Percentiles rank a stretch among this genome's conserved stretches.
Conservation (phyloP, 2,888 invertebrate species). For the Stomorhina lunata region DNA sequence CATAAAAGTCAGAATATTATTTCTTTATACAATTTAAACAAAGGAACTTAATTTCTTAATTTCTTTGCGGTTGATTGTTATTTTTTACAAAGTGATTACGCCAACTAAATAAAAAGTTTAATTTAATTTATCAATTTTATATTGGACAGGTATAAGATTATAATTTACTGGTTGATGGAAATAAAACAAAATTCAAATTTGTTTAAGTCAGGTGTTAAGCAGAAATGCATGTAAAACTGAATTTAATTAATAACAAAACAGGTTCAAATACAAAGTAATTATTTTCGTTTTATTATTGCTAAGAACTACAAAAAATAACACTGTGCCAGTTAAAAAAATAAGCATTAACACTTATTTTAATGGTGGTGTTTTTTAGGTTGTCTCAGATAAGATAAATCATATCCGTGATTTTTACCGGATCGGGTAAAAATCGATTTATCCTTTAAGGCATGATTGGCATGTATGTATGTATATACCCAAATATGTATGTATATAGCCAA, state of each 20-base stretch:
- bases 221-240: slow-evolving; percentile 41
- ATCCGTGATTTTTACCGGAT: too few species aligned
- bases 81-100: slow-evolving; percentile 14
- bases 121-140: slow-evolving; percentile 15
- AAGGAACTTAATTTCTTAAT: too few species aligned
- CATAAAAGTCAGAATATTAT: too few species aligned
- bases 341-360: too few species aligned
- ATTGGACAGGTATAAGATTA: slow-evolving; percentile 44
- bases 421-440: too few species aligned
- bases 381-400: too few species aligned
- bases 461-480: too few species aligned
- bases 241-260: slow-evolving; percentile 2
- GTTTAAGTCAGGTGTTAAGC: slow-evolving; percentile 59
- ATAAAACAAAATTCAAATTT: slow-evolving; percentile 31
- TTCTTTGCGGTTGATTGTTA: slow-evolving; percentile 5
- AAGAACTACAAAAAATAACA: slow-evolving; percentile 22
- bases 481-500: too few species aligned
- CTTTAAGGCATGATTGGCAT: too few species aligned
- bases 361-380: too few species aligned
- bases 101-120: slow-evolving; percentile 19
- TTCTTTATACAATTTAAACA: too few species aligned
- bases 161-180: slow-evolving; percentile 13
- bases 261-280: slow-evolving; percentile 43
- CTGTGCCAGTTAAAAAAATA: too few species aligned
- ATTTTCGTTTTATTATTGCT: slow-evolving; percentile 29